These are phyloP conservation scores for Drosophila repleta DNA, from an alignment of 1,140 invertebrate genomes.

Conservation along the genomic window DNA sequence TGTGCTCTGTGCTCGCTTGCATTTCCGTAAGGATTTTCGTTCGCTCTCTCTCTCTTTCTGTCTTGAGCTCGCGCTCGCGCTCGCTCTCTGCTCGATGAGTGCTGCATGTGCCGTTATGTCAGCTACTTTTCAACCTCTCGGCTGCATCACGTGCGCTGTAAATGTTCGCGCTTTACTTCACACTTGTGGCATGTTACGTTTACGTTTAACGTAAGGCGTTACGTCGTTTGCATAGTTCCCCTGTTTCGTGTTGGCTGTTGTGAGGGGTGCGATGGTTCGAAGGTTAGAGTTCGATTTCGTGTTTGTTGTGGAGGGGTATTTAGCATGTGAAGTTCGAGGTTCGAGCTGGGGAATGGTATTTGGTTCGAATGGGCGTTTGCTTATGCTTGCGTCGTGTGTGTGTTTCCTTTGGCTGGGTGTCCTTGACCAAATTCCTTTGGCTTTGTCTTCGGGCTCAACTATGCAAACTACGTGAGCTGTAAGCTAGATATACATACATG, in stretches of 20 bases:
- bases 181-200: constrained; percentile 72
- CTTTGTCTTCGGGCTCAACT: constrained; percentile 17
- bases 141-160: constrained; percentile 68
- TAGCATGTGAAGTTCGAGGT: constrained; percentile 22
- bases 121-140: constrained; percentile 56
- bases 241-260: neutral
- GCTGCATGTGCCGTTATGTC: constrained; percentile 57
- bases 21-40: constrained; percentile 31
- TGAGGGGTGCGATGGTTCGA: constrained; percentile 3
- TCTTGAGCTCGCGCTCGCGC: constrained; percentile 4
- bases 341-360: constrained; percentile 16
- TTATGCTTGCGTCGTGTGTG: constrained; percentile 2
- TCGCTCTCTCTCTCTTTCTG: constrained; percentile 10
- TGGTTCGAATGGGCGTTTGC: constrained; percentile 10
- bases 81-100: constrained; percentile 16
- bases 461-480: constrained; percentile 13
- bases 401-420: constrained; percentile 36
- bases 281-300: too few relatives aligned
- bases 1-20: constrained; percentile 1
- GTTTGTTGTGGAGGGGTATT: constrained; percentile 1
- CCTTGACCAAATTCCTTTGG: constrained; percentile 66
- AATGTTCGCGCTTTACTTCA: constrained; percentile 49
- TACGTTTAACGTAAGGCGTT: constrained; percentile 8
- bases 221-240: constrained; percentile 32
- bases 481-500: neutral